A percentile compares a stretch with the other conserved stretches of the same genome.
Evolutionary conservation across 2,888 invertebrate genomes (phyloP).

Genomic region (Steromphala cineraria): DNA sequence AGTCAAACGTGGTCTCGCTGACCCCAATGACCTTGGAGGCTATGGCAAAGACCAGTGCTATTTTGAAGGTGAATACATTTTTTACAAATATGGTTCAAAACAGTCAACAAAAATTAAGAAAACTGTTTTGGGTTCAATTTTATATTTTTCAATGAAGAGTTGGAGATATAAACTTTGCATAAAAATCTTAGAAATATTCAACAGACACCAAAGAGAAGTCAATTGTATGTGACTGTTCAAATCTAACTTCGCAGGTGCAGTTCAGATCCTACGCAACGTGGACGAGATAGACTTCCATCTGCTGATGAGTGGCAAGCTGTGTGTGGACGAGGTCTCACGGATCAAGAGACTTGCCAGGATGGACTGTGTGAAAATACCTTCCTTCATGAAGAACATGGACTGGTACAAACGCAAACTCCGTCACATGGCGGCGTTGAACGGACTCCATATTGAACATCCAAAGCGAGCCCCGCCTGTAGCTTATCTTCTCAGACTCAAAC

Average conservation of each 20-base stretch:
- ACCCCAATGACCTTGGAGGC: constrained; percentile 71
- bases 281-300: constrained; percentile 72
- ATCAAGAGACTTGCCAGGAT: constrained; percentile 67
- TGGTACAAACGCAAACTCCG: constrained; percentile 62
- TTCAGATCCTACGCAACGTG: constrained; percentile 69
- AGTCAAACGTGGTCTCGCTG: constrained; percentile 69
- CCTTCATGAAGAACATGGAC: constrained; percentile 70
- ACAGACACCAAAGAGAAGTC: no score
- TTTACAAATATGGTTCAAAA: no score
- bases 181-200: no score
- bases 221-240: no score
- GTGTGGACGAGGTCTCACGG: constrained; percentile 66
- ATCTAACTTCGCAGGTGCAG: constrained; percentile 62
- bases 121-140: no score
- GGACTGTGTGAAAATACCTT: constrained; percentile 66
- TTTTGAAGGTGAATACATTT: constrained; percentile 69
- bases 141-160: no score
- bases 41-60: constrained; percentile 74
- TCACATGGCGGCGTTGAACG: constrained; percentile 65
- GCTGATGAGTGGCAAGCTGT: constrained; percentile 72
- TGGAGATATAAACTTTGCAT: no score
- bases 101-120: no score
- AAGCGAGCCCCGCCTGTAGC: constrained; percentile 47
- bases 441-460: constrained; percentile 54
- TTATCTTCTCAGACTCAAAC: constrained; percentile 51